A percentile compares a stretch with the other conserved stretches of the same genome.
These are phyloP conservation scores for Nemurella pictetii DNA, from an alignment of 2,888 invertebrate species.

Conservation along the genomic window DNA sequence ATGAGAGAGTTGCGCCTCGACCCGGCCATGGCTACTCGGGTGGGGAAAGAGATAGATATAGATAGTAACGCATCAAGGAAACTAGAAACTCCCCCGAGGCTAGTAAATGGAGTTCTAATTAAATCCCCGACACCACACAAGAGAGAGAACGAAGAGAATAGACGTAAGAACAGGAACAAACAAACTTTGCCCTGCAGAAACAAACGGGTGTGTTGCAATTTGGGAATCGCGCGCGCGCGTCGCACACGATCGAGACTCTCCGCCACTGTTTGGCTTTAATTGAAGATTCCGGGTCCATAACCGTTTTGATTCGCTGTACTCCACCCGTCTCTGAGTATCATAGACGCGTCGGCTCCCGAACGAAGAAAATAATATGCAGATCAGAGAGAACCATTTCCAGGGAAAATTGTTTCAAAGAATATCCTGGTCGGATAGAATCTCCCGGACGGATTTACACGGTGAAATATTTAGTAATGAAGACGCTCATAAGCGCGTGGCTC, in stretches of 20 bases:
- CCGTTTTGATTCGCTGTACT: background rate
- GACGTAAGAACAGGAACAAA: conserved; percentile 1
- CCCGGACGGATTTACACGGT: background rate
- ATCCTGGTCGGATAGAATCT: background rate
- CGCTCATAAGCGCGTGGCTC: background rate
- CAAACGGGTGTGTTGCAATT: background rate
- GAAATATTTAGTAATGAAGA: too few species aligned
- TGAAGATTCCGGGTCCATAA: background rate
- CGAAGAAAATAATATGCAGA: background rate
- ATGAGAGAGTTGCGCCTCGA: background rate
- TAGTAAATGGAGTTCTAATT: conserved; percentile 39
- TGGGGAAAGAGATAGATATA: conserved; percentile 29
- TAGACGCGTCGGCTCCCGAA: background rate
- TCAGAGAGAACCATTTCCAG: background rate
- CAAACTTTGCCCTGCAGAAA: background rate
- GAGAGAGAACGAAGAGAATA: conserved; percentile 16
- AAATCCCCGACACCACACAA: conserved; percentile 35
- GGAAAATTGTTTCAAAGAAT: background rate
- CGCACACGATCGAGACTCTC: background rate
- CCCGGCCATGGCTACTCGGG: conserved; percentile 6
- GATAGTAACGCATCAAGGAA: conserved; percentile 31
- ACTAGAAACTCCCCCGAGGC: conserved; percentile 31
- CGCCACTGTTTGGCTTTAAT: background rate
- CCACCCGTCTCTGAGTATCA: background rate
- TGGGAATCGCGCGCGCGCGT: background rate